Evolutionary conservation across 2,113 vertebrate genomes (phyloP).

Genomic region (Siniperca chuatsi): DNA sequence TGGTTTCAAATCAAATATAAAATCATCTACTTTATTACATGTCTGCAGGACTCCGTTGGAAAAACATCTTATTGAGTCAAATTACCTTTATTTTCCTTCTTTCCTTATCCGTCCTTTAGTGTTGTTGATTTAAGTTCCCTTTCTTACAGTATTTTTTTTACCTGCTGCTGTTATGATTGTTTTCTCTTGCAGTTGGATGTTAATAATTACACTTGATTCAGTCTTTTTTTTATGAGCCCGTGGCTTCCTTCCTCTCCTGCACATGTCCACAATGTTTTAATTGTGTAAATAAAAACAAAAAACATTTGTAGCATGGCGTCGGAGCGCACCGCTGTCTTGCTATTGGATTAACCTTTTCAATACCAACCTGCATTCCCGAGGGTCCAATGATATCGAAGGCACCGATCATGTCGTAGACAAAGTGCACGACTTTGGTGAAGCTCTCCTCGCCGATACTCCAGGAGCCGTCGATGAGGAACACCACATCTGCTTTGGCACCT

Average conservation of each 20-base stretch:
- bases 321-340: neutral
- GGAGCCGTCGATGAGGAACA: slow-evolving; percentile 97
- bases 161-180: neutral
- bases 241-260: neutral
- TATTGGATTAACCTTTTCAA: neutral
- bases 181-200: neutral
- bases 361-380: slow-evolving; percentile 93
- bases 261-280: neutral
- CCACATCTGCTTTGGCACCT: slow-evolving; percentile 97
- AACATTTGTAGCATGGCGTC: neutral
- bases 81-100: too few relatives aligned
- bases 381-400: slow-evolving; percentile 93
- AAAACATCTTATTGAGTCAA: too few relatives aligned
- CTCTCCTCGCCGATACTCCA: slow-evolving; percentile 99
- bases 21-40: too few relatives aligned
- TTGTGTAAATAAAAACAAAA: neutral
- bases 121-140: neutral
- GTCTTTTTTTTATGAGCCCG: too few relatives aligned
- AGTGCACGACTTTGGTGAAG: slow-evolving; percentile 95
- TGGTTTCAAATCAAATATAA: too few relatives aligned
- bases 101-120: too few relatives aligned
- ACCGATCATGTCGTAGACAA: slow-evolving; percentile 91
- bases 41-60: too few relatives aligned
- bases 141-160: neutral
- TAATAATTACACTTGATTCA: neutral